Evolutionary conservation across 37 sponge, comb jelly and placozoan species (phyloP), one percentile per base, ranked within the genome.

Genomic region (Mnemiopsis leidyi): DNA sequence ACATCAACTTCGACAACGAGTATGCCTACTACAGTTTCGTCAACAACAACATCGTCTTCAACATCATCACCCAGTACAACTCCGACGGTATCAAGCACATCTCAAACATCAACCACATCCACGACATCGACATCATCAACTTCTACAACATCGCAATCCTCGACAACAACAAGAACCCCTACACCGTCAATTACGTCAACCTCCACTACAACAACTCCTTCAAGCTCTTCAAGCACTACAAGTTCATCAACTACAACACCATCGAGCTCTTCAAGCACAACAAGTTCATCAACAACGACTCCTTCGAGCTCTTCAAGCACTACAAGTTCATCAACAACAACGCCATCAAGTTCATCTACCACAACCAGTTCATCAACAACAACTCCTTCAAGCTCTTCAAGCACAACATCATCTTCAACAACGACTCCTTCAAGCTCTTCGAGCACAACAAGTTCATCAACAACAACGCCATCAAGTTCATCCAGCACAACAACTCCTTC

Each of bases 391-490:
- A 79, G 82, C 7, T 36, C 82, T 7, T 36, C 82, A 35, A 79
- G 37, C 36, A 36, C 82, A 79, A 36, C 82, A 2, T 18, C 36
- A 18, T 32, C 36, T 29, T 79, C 82, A 34, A 34, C 37, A 36
- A 79, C 82, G 3, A 34, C 82, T 7, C 21, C 36, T 7, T 34
- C 82, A 2, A 79, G 35, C 37, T 36, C 82, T 9, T 36, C 82
- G 0, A 79, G 37, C 37, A 79, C 82, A 32, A 79, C 82, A 35
- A 79, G 36, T 32, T 36, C 82, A 79, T 79, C 82, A 79, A 79
- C n/a, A n/a, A n/a, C 82, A 35, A 79, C 82, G 7, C 82, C 82
- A 79, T 79, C 82, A 79, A 79, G 37, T 29, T 73, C 76, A 7
- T 26, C 28, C 24, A n/a, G n/a, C n/a, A n/a, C n/a, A n/a, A n/a